These are phyloP conservation scores for Chloromyia formosa DNA, from an alignment of 2,888 invertebrate genomes.

Conservation along the genomic window DNA sequence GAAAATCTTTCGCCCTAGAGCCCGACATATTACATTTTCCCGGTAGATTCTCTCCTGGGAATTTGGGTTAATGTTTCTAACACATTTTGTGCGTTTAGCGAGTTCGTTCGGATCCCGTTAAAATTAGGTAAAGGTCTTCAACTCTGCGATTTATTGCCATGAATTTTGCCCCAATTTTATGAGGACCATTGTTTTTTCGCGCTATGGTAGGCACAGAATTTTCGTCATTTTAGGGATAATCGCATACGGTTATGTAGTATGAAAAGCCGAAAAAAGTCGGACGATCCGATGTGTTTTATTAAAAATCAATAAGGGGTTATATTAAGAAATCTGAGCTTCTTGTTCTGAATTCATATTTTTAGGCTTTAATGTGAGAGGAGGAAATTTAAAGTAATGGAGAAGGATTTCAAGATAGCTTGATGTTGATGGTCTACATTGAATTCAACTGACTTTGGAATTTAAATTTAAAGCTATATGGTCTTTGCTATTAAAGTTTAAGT, in stretches of 20 bases:
- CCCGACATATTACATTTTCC: not conserved
- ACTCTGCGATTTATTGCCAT: not conserved
- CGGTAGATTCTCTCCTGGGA: not conserved
- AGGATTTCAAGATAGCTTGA: no score
- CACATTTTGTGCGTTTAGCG: not conserved
- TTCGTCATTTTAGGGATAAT: not conserved
- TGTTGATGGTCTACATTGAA: no score
- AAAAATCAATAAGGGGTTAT: conserved; percentile 2
- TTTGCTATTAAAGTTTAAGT: no score
- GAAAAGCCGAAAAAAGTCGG: not conserved
- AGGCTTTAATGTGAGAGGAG: no score
- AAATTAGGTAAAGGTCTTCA: conserved; percentile 6
- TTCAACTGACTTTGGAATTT: no score
- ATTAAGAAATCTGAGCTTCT: no score
- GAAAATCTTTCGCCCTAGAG: not conserved
- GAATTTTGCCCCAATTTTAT: not conserved
- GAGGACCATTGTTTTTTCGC: not conserved
- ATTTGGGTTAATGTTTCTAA: conserved; percentile 1
- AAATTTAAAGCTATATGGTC: no score
- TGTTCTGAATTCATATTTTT: no score
- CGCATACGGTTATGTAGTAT: not conserved
- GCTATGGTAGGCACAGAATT: not conserved
- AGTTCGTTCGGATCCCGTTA: not conserved
- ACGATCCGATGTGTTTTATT: not conserved
- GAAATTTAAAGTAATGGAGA: no score